Percentiles rank a stretch among this genome's conserved stretches.
Conservation (phyloP, 2,888 invertebrate genomes). For the Dicycla oo region DNA sequence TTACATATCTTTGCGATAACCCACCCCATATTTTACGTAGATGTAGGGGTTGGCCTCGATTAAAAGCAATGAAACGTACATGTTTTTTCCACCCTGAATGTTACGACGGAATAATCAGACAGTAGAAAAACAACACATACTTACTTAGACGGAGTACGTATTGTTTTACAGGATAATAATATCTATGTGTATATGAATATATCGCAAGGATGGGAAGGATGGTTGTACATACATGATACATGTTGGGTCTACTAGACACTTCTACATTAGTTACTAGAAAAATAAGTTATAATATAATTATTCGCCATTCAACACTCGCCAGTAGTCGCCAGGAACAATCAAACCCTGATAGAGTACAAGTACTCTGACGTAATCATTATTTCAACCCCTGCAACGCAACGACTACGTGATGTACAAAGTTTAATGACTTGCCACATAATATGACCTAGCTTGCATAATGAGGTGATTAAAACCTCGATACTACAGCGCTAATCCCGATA, state of each 20-base stretch:
- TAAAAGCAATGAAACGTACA: constrained; percentile 26
- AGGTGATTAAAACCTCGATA: not conserved
- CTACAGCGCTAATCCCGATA: not conserved
- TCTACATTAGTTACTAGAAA: too few species aligned
- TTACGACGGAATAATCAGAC: constrained; percentile 6
- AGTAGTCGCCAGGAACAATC: too few species aligned
- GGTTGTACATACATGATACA: not conserved
- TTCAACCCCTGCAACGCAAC: not conserved
- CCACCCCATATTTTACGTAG: constrained; percentile 45
- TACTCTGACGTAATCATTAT: constrained; percentile 8
- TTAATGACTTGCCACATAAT: not conserved
- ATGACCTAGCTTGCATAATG: not conserved
- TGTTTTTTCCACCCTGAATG: constrained; percentile 26
- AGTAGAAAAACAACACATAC: constrained; percentile 18
- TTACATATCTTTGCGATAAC: constrained; percentile 49
- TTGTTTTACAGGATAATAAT: constrained; percentile 22
- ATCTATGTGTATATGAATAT: too few species aligned
- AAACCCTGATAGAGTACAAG: not conserved
- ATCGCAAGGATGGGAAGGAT: not conserved
- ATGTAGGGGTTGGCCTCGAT: constrained; percentile 45
- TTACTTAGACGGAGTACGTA: constrained; percentile 16
- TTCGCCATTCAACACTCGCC: too few species aligned
- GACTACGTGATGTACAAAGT: not conserved
- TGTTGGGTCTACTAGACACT: too few species aligned
- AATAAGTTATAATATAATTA: too few species aligned